phyloP scores from a whole-genome alignment of 2,888 invertebrate genomes.

The Perithous albicinctus region DNA sequence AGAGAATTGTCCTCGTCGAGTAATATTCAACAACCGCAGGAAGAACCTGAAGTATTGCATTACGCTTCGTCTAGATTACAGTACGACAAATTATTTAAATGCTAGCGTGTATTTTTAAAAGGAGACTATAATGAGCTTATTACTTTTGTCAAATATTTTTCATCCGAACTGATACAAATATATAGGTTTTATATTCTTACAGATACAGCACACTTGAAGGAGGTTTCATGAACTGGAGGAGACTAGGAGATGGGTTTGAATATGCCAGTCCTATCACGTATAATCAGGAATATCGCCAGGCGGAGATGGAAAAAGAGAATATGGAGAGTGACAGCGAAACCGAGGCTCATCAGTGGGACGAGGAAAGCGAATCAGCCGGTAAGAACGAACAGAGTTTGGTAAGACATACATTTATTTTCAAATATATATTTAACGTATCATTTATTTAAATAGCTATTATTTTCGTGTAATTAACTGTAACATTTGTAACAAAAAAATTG shows the following conservation, averaged over 20 bases:
- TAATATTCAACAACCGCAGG: conserved; percentile 64
- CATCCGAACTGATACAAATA: no score
- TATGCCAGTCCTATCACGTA: conserved; percentile 88
- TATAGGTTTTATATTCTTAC: conserved; percentile 30
- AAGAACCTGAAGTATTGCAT: conserved; percentile 79
- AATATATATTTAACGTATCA: no score
- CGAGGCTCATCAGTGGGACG: conserved; percentile 78
- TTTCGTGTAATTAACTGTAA: no score
- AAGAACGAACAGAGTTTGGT: conserved; percentile 65
- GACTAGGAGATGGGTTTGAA: conserved; percentile 84
- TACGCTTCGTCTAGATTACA: conserved; percentile 83
- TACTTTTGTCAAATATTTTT: no score
- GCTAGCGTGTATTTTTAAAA: background rate
- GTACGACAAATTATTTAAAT: conserved; percentile 72
- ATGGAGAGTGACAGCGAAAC: conserved; percentile 78
- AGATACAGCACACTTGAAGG: conserved; percentile 82
- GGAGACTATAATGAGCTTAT: no score
- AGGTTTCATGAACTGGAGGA: conserved; percentile 83
- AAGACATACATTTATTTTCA: no score
- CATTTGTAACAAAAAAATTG: no score
- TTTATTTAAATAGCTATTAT: no score
- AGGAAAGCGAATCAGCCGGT: conserved; percentile 81
- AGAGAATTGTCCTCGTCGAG: conserved; percentile 83
- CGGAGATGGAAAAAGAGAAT: conserved; percentile 84
- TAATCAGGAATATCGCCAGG: conserved; percentile 87